Base-by-base conservation (phyloP, 2,797 vertebrate species). In the Notamacropus eugenii region DNA sequence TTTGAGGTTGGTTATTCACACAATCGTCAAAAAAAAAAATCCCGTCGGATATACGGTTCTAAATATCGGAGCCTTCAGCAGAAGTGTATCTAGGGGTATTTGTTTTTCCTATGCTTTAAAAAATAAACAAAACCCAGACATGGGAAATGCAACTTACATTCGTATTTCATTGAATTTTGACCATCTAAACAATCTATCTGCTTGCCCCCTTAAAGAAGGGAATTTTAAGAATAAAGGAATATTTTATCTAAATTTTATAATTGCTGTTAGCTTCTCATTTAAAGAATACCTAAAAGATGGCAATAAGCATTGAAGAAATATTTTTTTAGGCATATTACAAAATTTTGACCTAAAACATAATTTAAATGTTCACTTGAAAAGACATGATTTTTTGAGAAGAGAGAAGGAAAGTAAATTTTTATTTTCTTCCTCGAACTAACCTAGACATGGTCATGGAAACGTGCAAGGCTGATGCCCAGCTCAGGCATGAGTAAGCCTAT, bases 101-200 rank as follows among this genome's bases (percentile, higher is more conserved):
- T 97, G 55, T 95, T 97, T 95, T 22, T 90, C 93, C 92, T 93
- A 91, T 95, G 91, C 59, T 96, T 98, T 98, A 98, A 98, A 96
- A 97, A 98, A 97, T 96, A 96, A 55, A 96, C 31, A 92, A 56
- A 96, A 97, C 8, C 57, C 92, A 94, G 62, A 57, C 28, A 50
- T 90, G 96, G 92, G 13, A 90, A 97, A 87, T 87, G 93, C 96
- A 96, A 98, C 97, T 96, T 97, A 96, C 92, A 94, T 97, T 96
- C 4, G 8, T 90, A 93, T 97, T 97, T 59, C 97, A 96, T 97
- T 96, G 95, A 98, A 97, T 98, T 98, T 98, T 95, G 96, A 97
- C 56, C 91, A 82, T 24, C 6, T 82, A 82, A 82, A 82, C 1
- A 96, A 94, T 58, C 93, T 97, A 87, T 96, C 67, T 40, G 46